Percentiles rank a stretch among this genome's conserved stretches.
Conservation (phyloP, 2,888 invertebrate genomes). For the Dryococelus australis region DNA sequence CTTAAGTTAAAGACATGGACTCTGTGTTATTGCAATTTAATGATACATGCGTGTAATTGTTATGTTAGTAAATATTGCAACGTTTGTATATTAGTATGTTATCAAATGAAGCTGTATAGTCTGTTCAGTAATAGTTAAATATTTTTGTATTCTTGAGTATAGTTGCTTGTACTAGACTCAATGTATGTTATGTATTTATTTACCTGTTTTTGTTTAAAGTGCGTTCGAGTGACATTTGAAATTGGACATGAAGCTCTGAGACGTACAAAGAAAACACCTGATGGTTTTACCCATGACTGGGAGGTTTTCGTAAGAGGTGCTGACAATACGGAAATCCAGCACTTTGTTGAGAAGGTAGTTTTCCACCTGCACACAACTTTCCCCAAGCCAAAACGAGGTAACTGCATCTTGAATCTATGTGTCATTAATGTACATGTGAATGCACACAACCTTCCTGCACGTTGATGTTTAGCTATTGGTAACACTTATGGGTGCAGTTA, state of each 20-base stretch:
- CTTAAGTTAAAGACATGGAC: too few species aligned
- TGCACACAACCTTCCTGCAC: not conserved
- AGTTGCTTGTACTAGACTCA: not conserved
- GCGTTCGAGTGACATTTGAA: conserved; percentile 83
- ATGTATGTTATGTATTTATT: conserved; percentile 35
- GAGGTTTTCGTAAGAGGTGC: conserved; percentile 91
- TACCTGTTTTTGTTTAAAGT: conserved; percentile 48
- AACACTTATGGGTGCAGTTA: too few species aligned
- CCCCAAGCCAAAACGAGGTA: conserved; percentile 90
- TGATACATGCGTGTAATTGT: too few species aligned
- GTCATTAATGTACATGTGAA: not conserved
- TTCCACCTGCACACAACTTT: conserved; percentile 93
- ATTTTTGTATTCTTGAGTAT: not conserved
- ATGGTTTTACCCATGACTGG: conserved; percentile 98
- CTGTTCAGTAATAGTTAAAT: not conserved
- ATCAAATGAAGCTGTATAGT: too few species aligned
- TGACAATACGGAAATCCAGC: conserved; percentile 85
- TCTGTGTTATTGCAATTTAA: too few species aligned
- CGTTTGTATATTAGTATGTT: too few species aligned
- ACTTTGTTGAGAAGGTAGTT: conserved; percentile 90
- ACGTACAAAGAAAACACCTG: conserved; percentile 80
- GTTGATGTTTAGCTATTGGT: too few species aligned
- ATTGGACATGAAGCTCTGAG: conserved; percentile 90
- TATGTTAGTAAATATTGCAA: too few species aligned
- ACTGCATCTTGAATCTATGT: conserved; percentile 44